Conservation (phyloP, 2,888 invertebrate genomes). For the Electrophaes corylata region DNA sequence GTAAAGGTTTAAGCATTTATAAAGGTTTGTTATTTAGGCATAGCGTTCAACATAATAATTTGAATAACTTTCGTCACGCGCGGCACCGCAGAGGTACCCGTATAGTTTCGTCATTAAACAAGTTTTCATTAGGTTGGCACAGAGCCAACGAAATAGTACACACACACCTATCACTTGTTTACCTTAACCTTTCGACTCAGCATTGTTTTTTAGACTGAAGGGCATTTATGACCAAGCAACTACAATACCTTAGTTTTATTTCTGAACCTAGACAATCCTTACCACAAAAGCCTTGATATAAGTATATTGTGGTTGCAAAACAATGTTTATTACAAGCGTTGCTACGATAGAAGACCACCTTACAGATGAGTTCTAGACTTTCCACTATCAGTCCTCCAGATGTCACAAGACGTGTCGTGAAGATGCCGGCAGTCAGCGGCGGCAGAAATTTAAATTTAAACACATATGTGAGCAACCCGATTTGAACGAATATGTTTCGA, state of each 20-base stretch:
- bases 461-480: no score
- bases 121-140: constrained; percentile 4
- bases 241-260: neutral
- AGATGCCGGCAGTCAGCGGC: no score
- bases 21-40: no score
- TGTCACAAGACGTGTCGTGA: no score
- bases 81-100: neutral
- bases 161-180: neutral
- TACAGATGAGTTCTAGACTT: no score
- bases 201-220: constrained; percentile 7
- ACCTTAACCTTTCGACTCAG: constrained; percentile 6
- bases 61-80: neutral
- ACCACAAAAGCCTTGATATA: constrained; percentile 9
- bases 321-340: neutral
- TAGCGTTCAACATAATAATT: neutral
- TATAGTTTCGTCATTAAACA: neutral
- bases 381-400: no score
- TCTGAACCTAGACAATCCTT: neutral
- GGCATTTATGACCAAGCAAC: neutral
- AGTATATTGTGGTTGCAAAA: neutral
- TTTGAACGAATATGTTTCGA: no score
- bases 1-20: no score
- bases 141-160: neutral
- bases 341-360: no score
- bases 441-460: no score